A percentile compares a stretch with the other conserved stretches of the same genome.
phyloP scores from a whole-genome alignment of 2,888 invertebrate genomes.

The Aphidius colemani region DNA sequence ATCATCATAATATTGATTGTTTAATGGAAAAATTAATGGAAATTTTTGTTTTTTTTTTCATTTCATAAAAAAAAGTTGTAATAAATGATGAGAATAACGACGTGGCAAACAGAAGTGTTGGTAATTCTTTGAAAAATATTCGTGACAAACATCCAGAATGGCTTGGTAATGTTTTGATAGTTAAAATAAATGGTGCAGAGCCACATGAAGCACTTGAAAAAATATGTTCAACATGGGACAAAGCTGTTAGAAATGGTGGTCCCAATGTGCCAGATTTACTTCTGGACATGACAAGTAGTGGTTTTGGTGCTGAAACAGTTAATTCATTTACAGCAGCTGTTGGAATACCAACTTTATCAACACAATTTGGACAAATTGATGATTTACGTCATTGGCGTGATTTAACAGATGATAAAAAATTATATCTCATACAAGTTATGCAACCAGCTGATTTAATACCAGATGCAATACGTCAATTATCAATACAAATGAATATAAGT shows the following conservation, averaged over 20 bases:
- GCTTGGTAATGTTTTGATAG: conserved; percentile 44
- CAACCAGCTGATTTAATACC: conserved; percentile 87
- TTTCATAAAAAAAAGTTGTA: conserved; percentile 41
- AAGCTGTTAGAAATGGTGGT: conserved; percentile 59
- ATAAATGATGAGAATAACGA: conserved; percentile 49
- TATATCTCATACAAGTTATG: conserved; percentile 80
- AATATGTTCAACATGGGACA: conserved; percentile 49
- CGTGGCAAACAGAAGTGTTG: conserved; percentile 49
- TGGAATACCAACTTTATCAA: conserved; percentile 81
- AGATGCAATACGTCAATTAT: conserved; percentile 80
- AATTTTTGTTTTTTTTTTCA: background rate
- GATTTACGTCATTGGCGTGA: conserved; percentile 84
- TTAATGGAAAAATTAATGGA: background rate
- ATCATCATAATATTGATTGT: too few species aligned
- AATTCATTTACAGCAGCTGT: conserved; percentile 82
- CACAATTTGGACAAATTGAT: conserved; percentile 83
- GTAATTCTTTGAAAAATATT: conserved; percentile 43
- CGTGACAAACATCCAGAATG: conserved; percentile 42
- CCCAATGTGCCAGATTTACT: conserved; percentile 77
- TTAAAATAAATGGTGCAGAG: conserved; percentile 45
- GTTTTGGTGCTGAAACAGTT: conserved; percentile 81
- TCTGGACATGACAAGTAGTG: conserved; percentile 81
- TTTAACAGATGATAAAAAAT: conserved; percentile 70
- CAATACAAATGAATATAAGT: conserved; percentile 77
- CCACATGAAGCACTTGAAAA: conserved; percentile 41